Percentiles rank a stretch among this genome's conserved stretches.
phyloP scores from a whole-genome alignment of 2,113 vertebrate species.

The Epinephelus moara region DNA sequence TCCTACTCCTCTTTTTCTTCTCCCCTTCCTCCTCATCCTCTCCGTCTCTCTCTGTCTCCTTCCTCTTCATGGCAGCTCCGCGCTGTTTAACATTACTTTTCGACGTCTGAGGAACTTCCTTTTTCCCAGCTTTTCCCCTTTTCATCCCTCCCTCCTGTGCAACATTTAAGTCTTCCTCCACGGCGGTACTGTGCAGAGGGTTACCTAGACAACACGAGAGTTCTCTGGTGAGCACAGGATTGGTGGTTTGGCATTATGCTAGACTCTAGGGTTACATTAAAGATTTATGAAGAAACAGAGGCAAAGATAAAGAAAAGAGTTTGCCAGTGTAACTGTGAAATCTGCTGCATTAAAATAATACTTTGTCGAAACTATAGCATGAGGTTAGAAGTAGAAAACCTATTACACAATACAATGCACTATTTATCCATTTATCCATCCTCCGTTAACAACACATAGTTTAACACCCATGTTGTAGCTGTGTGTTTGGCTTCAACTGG shows the following conservation, averaged over 20 bases:
- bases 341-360: background rate
- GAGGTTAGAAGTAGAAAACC: background rate
- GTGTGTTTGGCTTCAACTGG: background rate
- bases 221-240: background rate
- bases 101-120: background rate
- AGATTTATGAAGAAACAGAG: background rate
- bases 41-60: background rate
- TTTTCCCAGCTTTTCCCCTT: background rate
- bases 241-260: background rate
- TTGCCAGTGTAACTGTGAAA: background rate
- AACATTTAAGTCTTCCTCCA: constrained; percentile 64
- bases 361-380: background rate
- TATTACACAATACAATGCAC: background rate
- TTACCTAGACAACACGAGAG: constrained; percentile 51
- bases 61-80: constrained; percentile 29
- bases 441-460: background rate
- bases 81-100: background rate
- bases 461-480: background rate
- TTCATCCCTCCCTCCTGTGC: background rate
- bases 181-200: constrained; percentile 75
- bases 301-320: background rate
- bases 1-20: constrained; percentile 1
- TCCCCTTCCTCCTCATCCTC: background rate
- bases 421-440: too few relatives aligned
- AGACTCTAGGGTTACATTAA: background rate